Percentiles rank a stretch among this genome's conserved stretches.
These are phyloP conservation scores for Drosophila neonasuta DNA, from an alignment of 2,888 invertebrate species.

Conservation along the genomic window DNA sequence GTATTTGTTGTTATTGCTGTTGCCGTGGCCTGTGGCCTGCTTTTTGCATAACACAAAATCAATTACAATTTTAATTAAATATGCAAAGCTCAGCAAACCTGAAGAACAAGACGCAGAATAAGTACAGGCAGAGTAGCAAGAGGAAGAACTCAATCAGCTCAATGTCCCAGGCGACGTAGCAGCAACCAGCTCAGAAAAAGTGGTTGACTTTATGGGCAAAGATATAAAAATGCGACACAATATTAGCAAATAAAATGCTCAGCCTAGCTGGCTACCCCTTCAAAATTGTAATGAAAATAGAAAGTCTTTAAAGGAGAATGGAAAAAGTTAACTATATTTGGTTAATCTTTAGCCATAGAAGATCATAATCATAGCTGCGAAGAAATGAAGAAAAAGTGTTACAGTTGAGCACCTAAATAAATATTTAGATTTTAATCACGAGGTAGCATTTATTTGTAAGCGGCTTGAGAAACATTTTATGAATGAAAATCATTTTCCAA, in stretches of 20 bases:
- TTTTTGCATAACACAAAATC: slow-evolving; percentile 78
- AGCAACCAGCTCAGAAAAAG: slow-evolving; percentile 14
- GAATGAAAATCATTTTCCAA: slow-evolving; percentile 1
- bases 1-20: slow-evolving; percentile 25
- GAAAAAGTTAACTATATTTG: neutral
- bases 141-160: slow-evolving; percentile 62
- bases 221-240: slow-evolving; percentile 35
- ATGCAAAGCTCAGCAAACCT: slow-evolving; percentile 65
- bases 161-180: slow-evolving; percentile 63
- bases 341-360: too few species aligned
- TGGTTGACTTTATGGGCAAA: slow-evolving; percentile 16
- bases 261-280: slow-evolving; percentile 4
- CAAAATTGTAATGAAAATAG: neutral
- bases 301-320: neutral
- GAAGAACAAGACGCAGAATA: slow-evolving; percentile 13
- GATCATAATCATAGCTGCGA: neutral
- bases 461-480: neutral
- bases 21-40: slow-evolving; percentile 54
- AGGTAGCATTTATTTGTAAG: slow-evolving; percentile 1
- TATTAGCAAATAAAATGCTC: neutral
- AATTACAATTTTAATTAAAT: slow-evolving; percentile 80
- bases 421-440: slow-evolving; percentile 5
- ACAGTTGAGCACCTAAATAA: neutral
- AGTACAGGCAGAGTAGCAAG: slow-evolving; percentile 3
- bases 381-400: neutral